Percentiles rank a stretch among this genome's conserved stretches.
Evolutionary conservation across 2,797 vertebrate genomes (phyloP).

Genomic region (Xiphorhynchus erythropygius): DNA sequence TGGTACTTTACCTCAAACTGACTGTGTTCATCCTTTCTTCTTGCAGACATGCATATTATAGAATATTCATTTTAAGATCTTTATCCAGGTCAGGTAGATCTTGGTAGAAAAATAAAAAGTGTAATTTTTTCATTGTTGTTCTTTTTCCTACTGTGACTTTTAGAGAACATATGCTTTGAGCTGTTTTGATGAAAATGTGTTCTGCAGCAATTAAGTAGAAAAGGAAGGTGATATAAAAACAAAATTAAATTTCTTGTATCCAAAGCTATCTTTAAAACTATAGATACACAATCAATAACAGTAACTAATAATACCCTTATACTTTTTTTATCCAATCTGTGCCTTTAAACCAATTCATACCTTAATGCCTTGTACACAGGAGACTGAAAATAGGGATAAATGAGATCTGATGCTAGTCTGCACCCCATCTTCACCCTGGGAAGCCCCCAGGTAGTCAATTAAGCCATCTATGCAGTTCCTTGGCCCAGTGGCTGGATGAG

Average conservation of each 20-base stretch:
- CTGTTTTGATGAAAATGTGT: not conserved
- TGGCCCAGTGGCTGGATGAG: not conserved
- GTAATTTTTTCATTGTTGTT: not conserved
- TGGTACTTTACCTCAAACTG: not conserved
- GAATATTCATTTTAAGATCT: constrained; percentile 23
- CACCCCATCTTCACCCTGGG: not conserved
- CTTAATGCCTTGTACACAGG: not conserved
- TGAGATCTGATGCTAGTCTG: not conserved
- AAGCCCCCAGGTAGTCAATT: not conserved
- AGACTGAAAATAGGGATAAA: not conserved
- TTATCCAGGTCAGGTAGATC: not conserved
- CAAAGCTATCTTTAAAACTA: not conserved
- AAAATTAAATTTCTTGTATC: not conserved
- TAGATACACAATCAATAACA: not conserved
- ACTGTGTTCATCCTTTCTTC: constrained; percentile 17
- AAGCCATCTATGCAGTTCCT: not conserved
- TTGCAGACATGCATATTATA: not conserved
- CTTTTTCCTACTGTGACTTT: not conserved
- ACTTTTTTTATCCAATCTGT: not conserved
- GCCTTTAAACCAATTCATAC: not conserved
- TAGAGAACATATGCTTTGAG: not conserved
- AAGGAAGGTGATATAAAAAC: not conserved
- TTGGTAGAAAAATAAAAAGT: constrained; percentile 12
- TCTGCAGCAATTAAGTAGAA: not conserved
- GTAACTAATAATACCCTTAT: not conserved